Conservation (phyloP, 2,888 invertebrate genomes). For the Cylindroiulus punctatus region DNA sequence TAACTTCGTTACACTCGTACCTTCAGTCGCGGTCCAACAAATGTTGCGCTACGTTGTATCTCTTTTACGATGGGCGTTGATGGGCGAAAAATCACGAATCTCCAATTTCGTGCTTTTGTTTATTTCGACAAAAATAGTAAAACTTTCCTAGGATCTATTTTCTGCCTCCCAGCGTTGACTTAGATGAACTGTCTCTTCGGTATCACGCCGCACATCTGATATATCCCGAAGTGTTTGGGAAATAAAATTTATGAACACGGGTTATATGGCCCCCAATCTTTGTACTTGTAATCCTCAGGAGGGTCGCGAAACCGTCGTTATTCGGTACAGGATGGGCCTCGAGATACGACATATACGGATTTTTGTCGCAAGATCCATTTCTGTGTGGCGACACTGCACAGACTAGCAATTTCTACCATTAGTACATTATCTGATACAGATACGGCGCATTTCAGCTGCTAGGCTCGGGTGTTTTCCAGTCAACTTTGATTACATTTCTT, state of each 20-base stretch:
- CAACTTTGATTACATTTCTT: background rate
- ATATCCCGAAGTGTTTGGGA: conserved; percentile 37
- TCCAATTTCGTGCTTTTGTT: background rate
- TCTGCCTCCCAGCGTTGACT: background rate
- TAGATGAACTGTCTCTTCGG: background rate
- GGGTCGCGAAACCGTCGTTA: background rate
- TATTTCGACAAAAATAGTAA: background rate
- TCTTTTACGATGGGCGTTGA: background rate
- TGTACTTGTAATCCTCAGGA: conserved; percentile 3
- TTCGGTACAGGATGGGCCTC: background rate
- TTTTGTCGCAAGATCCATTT: background rate
- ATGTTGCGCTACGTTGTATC: background rate
- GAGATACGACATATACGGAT: background rate
- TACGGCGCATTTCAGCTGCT: background rate
- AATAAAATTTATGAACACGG: conserved; percentile 34
- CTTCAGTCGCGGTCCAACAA: background rate
- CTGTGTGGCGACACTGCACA: background rate
- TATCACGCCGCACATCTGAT: background rate
- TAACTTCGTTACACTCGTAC: background rate
- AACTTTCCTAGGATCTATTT: background rate
- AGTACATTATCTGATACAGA: conserved; percentile 42
- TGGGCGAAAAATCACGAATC: background rate
- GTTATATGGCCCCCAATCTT: conserved; percentile 34
- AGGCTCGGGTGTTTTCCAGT: background rate
- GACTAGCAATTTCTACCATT: conserved; percentile 10